Base-by-base conservation (phyloP, 2,888 invertebrate species). In the Seladonia tumulorum region DNA sequence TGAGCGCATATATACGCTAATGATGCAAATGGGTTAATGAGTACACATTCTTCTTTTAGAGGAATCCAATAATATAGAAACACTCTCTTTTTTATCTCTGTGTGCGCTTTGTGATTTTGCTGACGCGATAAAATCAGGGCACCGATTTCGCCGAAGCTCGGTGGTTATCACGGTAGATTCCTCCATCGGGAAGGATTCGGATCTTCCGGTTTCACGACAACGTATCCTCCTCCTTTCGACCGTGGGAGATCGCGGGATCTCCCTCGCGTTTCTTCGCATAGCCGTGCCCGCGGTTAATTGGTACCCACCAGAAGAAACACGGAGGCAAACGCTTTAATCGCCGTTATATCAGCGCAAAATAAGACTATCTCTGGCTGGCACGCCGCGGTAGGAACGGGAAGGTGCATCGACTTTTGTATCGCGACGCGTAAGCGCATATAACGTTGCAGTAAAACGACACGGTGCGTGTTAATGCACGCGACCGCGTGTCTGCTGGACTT, bases 341-440 rank as follows among this genome's bases (percentile, higher is more conserved):
- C 82, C 87, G 89, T 90, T 91, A 87, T 85, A 90, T 91, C 91
- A 88, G 88, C 87, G 81, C 57, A 73, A 86, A 87, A 85, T 85
- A 83, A 83, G 82, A 81, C 84, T 79, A 84, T 86, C 86, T 79
- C 63, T 7, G 16, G 29, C 29, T 16, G 63, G 63, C 63, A 29
- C 63, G 74, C 68, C 66, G 78, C 57, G 29, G 87, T 16, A 74
- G 75, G 45, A 57, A 79, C 66, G 57, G 60, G 75, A 70, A 87
- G 80, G 87, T 86, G 81, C 81, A 83, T 89, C 84, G 86, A 86
- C 82, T 86, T 82, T 77, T 82, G 85, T 74, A 86, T 89, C 85
- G 71, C 74, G 79, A 74, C 78, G 85, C 82, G 63, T 72, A 80
- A 85, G 82, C 81, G 75, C 74, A 79, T 84, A 81, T 87, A 85